A percentile compares a stretch with the other conserved stretches of the same genome.
phyloP scores from a whole-genome alignment of 2,113 vertebrate species.

The Tachysurus vachellii region DNA sequence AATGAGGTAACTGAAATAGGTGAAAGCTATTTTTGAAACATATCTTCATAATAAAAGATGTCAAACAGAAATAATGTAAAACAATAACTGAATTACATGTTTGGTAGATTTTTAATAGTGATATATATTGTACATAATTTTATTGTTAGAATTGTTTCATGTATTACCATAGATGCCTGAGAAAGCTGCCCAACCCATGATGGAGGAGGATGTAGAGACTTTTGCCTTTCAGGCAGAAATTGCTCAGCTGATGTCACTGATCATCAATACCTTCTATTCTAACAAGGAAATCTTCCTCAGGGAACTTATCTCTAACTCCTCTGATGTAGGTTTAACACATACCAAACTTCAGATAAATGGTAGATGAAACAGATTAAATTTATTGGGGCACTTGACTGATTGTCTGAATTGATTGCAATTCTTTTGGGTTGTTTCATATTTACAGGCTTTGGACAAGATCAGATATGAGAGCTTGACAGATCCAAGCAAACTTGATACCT shows the following conservation, averaged over 20 bases:
- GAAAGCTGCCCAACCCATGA: slow-evolving; percentile 62
- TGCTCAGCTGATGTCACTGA: slow-evolving; percentile 81
- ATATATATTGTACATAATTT: background rate
- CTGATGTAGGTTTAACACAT: slow-evolving; percentile 71
- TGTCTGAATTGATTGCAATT: background rate
- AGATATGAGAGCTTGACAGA: slow-evolving; percentile 81
- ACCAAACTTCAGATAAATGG: background rate
- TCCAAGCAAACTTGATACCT: slow-evolving; percentile 73
- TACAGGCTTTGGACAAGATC: slow-evolving; percentile 79
- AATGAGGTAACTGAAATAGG: background rate
- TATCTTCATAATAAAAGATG: background rate
- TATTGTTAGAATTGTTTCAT: background rate
- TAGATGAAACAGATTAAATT: background rate
- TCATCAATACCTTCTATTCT: slow-evolving; percentile 84
- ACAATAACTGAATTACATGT: background rate
- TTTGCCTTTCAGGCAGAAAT: slow-evolving; percentile 85
- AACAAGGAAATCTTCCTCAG: slow-evolving; percentile 84
- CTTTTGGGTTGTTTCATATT: background rate
- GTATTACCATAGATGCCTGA: slow-evolving; percentile 74
- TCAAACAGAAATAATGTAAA: background rate
- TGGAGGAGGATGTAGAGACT: slow-evolving; percentile 79
- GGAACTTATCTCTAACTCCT: slow-evolving; percentile 81
- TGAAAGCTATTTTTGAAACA: background rate
- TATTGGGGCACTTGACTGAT: background rate
- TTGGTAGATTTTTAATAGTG: background rate